Conservation (phyloP, 2,888 invertebrate species). For the Tipula unca region DNA sequence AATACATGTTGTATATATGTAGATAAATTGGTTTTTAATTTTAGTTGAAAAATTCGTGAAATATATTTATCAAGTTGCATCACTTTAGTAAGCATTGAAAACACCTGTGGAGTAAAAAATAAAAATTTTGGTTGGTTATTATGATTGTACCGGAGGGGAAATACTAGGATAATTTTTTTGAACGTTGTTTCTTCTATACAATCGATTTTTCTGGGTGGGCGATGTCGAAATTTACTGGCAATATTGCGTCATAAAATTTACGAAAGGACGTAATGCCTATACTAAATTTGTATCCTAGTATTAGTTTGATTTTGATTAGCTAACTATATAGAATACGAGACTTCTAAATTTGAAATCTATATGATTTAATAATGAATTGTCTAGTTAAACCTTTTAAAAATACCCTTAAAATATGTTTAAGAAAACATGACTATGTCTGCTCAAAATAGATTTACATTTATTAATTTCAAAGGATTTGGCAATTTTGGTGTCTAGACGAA, state of each 20-base stretch:
- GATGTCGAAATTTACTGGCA: neutral
- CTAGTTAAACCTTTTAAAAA: too few species aligned
- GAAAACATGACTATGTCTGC: too few species aligned
- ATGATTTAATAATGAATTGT: too few species aligned
- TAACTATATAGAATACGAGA: too few species aligned
- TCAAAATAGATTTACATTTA: too few species aligned
- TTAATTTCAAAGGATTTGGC: too few species aligned
- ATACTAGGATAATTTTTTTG: neutral
- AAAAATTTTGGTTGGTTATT: neutral
- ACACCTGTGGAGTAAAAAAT: neutral
- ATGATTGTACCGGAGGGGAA: neutral
- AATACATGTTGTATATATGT: too few species aligned
- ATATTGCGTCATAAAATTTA: neutral
- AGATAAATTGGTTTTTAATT: too few species aligned
- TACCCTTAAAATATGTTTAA: too few species aligned
- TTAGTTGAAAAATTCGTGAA: neutral
- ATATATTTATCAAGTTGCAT: neutral
- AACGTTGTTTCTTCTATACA: neutral
- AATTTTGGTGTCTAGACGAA: too few species aligned
- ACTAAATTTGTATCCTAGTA: neutral
- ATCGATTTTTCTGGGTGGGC: neutral
- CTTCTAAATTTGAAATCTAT: too few species aligned
- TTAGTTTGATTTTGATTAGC: too few species aligned
- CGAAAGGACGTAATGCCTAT: neutral
- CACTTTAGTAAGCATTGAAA: neutral